Conservation (phyloP, 2,888 invertebrate species). For the Melieria crassipennis region DNA sequence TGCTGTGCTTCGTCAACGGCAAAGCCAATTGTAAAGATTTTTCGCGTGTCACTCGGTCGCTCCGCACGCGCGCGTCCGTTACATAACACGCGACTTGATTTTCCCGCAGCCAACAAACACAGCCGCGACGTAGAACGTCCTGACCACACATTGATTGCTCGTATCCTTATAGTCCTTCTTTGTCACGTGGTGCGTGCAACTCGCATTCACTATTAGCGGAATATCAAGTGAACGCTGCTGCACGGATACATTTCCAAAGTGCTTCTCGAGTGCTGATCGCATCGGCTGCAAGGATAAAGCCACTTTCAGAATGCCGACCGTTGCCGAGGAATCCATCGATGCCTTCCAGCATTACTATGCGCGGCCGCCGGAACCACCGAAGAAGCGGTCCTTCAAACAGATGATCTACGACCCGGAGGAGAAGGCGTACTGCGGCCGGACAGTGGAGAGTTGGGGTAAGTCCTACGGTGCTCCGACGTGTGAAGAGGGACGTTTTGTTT, state of each 20-base stretch:
- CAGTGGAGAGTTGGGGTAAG: slow-evolving; percentile 86
- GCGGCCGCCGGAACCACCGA: slow-evolving; percentile 71
- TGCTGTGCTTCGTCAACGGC: too few relatives aligned
- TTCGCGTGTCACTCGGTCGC: too few relatives aligned
- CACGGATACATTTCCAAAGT: slow-evolving; percentile 27
- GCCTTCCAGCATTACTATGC: slow-evolving; percentile 75
- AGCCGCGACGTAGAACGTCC: too few relatives aligned
- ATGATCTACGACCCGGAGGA: slow-evolving; percentile 83
- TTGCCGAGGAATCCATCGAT: slow-evolving; percentile 68
- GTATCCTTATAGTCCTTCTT: too few relatives aligned
- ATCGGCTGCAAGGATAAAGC: slow-evolving; percentile 14
- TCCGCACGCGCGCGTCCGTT: too few relatives aligned
- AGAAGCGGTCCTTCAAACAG: slow-evolving; percentile 70
- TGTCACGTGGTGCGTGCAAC: too few relatives aligned
- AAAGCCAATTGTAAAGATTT: too few relatives aligned
- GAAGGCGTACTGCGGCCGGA: slow-evolving; percentile 79
- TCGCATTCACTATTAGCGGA: slow-evolving; percentile 8
- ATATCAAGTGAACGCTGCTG: slow-evolving; percentile 29
- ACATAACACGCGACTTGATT: too few relatives aligned
- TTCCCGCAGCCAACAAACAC: too few relatives aligned
- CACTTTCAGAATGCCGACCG: slow-evolving; percentile 60
- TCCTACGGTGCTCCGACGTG: slow-evolving; percentile 46
- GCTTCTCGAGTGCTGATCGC: slow-evolving; percentile 15
- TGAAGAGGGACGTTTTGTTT: too few relatives aligned
- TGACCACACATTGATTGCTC: too few relatives aligned